These are phyloP conservation scores for Zaprionus vittiger DNA, from an alignment of 1,140 invertebrate species.

Conservation along the genomic window DNA sequence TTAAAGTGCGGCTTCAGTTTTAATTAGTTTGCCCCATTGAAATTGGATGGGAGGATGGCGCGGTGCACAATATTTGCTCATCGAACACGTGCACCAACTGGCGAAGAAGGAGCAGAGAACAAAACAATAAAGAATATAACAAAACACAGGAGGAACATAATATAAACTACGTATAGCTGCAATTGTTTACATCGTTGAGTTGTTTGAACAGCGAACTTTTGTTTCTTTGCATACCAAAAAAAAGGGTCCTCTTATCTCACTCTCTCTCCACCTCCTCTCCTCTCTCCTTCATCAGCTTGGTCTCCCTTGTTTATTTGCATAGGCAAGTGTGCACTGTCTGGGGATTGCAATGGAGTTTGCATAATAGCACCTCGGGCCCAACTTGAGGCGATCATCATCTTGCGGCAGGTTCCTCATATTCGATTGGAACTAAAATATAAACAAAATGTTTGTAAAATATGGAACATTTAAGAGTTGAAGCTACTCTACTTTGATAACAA, in stretches of 20 bases:
- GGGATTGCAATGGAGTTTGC: constrained; percentile 61
- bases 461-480: background rate
- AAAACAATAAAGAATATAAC: constrained; percentile 14
- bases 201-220: constrained; percentile 27
- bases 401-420: background rate
- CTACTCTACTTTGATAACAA: background rate
- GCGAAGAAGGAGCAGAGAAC: background rate
- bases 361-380: constrained; percentile 42
- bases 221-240: constrained; percentile 26
- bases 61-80: constrained; percentile 27
- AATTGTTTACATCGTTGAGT: constrained; percentile 55
- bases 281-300: background rate
- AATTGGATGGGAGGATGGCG: constrained; percentile 5
- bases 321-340: constrained; percentile 62
- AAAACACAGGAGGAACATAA: constrained; percentile 16
- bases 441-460: constrained; percentile 13
- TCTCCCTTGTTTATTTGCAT: constrained; percentile 60
- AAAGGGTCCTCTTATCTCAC: background rate
- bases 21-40: constrained; percentile 75
- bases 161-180: constrained; percentile 51
- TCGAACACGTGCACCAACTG: constrained; percentile 23
- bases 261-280: background rate
- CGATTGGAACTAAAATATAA: constrained; percentile 16
- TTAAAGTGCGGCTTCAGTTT: constrained; percentile 64
- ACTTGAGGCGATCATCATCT: background rate